Evolutionary conservation across 2,888 invertebrate genomes (phyloP).

Genomic region (Macrosoma leucophasiata): DNA sequence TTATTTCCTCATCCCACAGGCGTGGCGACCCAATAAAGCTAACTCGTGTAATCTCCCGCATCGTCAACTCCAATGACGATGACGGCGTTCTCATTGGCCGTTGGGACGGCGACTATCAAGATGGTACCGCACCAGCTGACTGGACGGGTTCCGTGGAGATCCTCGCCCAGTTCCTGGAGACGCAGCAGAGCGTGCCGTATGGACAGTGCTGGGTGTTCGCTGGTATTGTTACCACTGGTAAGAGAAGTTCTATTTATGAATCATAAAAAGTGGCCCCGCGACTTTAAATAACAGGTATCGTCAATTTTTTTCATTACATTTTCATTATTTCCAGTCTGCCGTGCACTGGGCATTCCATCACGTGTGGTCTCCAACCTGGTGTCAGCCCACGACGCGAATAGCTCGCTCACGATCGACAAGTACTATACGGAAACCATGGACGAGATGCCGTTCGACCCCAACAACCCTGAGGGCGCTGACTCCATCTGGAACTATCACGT

Average conservation of each 20-base stretch:
- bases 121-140: constrained; percentile 83
- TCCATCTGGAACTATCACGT: constrained; percentile 93
- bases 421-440: constrained; percentile 81
- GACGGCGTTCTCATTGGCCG: constrained; percentile 81
- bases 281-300: too few species aligned
- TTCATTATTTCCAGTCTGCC: constrained; percentile 74
- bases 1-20: constrained; percentile 29
- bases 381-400: constrained; percentile 90
- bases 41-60: constrained; percentile 81
- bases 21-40: constrained; percentile 84
- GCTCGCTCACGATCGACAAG: constrained; percentile 85
- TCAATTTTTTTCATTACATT: neutral
- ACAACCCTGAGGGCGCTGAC: constrained; percentile 80
- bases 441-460: constrained; percentile 79
- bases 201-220: constrained; percentile 95
- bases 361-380: constrained; percentile 88
- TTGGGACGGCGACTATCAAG: constrained; percentile 84
- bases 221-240: constrained; percentile 86
- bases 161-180: constrained; percentile 80
- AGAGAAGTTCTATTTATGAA: constrained; percentile 21
- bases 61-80: constrained; percentile 85
- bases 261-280: too few species aligned
- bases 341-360: constrained; percentile 87
- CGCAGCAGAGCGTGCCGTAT: constrained; percentile 80
- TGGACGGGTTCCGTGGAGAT: constrained; percentile 90